Conservation (phyloP, 2,113 vertebrate species). For the Indicator maculatus region DNA sequence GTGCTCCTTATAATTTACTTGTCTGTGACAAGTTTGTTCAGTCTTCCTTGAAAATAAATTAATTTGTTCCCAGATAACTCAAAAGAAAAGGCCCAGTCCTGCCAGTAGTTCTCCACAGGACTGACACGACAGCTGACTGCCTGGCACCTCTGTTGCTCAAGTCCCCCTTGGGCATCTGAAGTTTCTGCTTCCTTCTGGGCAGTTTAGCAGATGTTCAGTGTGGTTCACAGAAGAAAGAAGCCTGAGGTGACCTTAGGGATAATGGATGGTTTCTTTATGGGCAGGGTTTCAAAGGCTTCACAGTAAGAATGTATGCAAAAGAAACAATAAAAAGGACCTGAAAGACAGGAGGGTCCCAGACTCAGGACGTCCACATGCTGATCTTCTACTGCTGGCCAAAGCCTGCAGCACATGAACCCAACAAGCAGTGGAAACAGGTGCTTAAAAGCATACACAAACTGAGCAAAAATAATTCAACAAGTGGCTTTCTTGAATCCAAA, state of each 20-base stretch:
- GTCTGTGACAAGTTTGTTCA: not conserved
- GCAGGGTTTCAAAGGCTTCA: not conserved
- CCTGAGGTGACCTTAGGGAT: not conserved
- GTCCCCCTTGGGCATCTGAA: not conserved
- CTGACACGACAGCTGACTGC: not conserved
- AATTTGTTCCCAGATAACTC: not conserved
- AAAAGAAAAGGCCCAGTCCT: not conserved
- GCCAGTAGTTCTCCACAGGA: not conserved
- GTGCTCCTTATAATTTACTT: not conserved
- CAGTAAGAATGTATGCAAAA: not conserved
- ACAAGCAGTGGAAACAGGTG: not conserved
- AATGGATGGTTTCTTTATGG: not conserved
- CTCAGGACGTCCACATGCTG: not conserved
- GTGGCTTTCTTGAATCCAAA: not conserved
- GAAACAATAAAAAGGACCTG: not conserved
- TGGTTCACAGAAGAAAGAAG: not conserved
- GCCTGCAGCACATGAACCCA: not conserved
- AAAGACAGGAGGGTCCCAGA: not conserved
- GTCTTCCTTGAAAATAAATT: not conserved
- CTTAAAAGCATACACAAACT: not conserved
- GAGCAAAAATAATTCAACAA: not conserved
- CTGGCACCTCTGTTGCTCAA: not conserved
- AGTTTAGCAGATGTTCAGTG: not conserved
- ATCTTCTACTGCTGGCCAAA: not conserved
- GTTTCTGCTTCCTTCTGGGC: not conserved